A percentile compares a stretch with the other conserved stretches of the same genome.
Evolutionary conservation across 2,113 vertebrate species (phyloP).

Genomic region (Mungos mungo): DNA sequence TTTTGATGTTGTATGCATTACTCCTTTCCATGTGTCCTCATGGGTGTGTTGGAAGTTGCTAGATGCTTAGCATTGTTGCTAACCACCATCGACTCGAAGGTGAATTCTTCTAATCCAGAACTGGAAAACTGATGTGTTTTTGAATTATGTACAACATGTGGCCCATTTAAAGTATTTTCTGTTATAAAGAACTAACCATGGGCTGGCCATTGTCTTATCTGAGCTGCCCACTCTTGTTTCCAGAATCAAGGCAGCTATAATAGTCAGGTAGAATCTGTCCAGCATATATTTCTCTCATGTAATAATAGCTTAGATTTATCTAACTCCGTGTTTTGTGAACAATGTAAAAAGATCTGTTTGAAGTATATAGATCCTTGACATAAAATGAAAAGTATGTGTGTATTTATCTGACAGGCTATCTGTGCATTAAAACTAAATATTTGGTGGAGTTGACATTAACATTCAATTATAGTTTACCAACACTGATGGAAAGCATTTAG

Average conservation of each 20-base stretch:
- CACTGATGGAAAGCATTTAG: background rate
- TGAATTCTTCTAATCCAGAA: background rate
- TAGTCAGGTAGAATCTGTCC: background rate
- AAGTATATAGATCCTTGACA: background rate
- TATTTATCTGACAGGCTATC: background rate
- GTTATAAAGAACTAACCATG: background rate
- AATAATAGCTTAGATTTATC: conserved; percentile 22
- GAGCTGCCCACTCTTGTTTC: background rate
- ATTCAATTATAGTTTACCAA: background rate
- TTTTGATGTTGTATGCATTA: background rate
- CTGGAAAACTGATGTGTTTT: background rate
- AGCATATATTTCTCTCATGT: background rate
- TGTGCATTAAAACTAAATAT: background rate
- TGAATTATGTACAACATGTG: background rate
- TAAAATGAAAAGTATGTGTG: background rate
- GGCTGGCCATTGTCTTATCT: background rate
- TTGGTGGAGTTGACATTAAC: background rate
- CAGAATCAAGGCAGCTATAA: background rate
- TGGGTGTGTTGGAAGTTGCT: background rate
- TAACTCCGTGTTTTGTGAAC: background rate
- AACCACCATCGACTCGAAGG: background rate
- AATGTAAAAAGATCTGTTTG: background rate
- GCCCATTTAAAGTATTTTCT: background rate
- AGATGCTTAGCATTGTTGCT: background rate
- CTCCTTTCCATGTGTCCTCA: background rate